Base-by-base conservation (phyloP, 2,113 vertebrate species). In the Sarotherodon lohbergeri region DNA sequence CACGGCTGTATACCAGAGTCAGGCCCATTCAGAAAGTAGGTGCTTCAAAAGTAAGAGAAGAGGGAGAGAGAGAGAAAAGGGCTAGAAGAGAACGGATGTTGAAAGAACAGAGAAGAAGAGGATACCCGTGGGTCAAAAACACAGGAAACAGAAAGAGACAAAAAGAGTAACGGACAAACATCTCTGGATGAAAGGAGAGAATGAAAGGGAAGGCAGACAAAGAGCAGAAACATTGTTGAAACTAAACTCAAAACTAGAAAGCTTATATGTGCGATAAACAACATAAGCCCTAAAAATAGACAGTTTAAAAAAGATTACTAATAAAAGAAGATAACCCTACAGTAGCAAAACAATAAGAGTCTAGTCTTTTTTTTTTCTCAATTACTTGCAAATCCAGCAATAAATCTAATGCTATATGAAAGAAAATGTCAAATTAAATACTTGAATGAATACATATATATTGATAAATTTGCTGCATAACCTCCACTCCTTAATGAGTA, bases 1-100 rank as follows among this genome's bases (percentile, higher is more conserved):
- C 95, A 96, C 87, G 91, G 91, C 95, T 95, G 91, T 93, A 95
- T 90, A 95, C 91, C 94, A 94, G 89, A 94, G 92, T 94, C 92
- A 94, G 93, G 92, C 93, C 95, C 95, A 94, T 95, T 95, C 93
- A 95, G 93, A 93, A 91, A 92, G 89, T 76, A 92, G 93, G 83
- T 87, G 89, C 90, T 93, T 93, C 76, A 82, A 89, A 94, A 92
- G 83, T 91, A 90, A 86, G 83, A 83, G 50, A 61, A 55, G 19
- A 63, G 55, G 61, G 22, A 36, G 55, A 66, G 56, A 11, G 59
- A 10, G 73, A 81, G 24, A 76, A 81, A 88, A 66, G 76, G 29
- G 43, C 86, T 86, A 79, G 50, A 27, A 89, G 71, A 93, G 87
- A 90, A 86, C 63, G 87, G 83, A 94, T 93, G 93, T 91, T 83